Evolutionary conservation across 2,113 vertebrate species (phyloP), one percentile per base, ranked within the genome.

Genomic region (Grus americana): DNA sequence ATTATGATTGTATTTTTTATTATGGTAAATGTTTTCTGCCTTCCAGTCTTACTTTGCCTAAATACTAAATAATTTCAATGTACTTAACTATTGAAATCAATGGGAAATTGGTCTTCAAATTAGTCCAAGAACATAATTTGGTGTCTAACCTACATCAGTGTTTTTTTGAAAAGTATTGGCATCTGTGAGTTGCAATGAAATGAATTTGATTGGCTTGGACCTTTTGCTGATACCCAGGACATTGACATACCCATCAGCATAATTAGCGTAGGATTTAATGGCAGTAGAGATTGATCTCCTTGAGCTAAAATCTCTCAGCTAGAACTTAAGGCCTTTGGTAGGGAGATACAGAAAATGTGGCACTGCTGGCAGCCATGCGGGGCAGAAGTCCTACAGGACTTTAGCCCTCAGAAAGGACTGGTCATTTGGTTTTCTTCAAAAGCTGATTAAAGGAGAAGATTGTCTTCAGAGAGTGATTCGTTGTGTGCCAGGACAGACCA

Each of bases 151-250:
- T 79, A 29, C 16, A 26, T 52, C 74, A 40, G 18, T 90, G 47
- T 84, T 87, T 61, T 91, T 52, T 58, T 85, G 36, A 76, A 75
- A 95, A 92, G 18, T 86, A 90, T 66, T 92, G 89, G 30, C 81
- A 73, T 91, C 78, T 86, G 30, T 91, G 92, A 70, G 34, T 79
- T 94, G 91, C 92, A 88, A 0, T 86, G 74, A 90, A 70, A 86
- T 76, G 73, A 82, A 57, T 95, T 92, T 95, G 86, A 91, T 74
- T 92, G 84, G 24, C 62, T 94, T 82, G 49, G 84, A 61, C 49
- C 73, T 79, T 85, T 75, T 82, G 34, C 88, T 92, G 78, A 68
- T 96, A 74, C 58, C 67, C 70, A 70, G 80, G 73, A 68, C 12
- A 16, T 58, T 0, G 4, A 49, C 3, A 6, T 83, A 76, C 14